Percentiles rank a stretch among this genome's conserved stretches.
Conservation (phyloP, 2,113 vertebrate genomes). For the Campylomormyrus tamandua region DNA sequence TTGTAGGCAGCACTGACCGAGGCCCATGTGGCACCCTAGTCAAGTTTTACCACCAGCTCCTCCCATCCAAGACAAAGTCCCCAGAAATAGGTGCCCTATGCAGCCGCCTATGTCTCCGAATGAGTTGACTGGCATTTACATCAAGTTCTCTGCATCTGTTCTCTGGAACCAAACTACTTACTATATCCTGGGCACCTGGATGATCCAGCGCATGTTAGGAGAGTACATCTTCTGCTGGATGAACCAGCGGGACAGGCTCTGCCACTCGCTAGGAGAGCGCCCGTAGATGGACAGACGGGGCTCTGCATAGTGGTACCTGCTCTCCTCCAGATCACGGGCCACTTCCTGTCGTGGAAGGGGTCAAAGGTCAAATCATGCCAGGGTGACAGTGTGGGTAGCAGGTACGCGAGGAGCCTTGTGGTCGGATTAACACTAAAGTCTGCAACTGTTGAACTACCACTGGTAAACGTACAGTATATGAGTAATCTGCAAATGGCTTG, state of each 20-base stretch:
- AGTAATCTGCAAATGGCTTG: not conserved
- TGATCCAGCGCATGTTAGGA: constrained; percentile 93
- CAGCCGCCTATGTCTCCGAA: not conserved
- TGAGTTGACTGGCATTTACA: not conserved
- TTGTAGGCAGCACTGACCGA: not conserved
- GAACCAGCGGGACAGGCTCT: constrained; percentile 80
- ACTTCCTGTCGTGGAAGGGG: constrained; percentile 71
- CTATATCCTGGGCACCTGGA: constrained; percentile 96
- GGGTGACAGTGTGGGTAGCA: not conserved
- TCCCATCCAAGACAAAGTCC: not conserved
- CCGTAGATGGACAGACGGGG: constrained; percentile 93
- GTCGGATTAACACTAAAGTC: not conserved
- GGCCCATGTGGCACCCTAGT: not conserved
- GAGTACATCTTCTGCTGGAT: constrained; percentile 91
- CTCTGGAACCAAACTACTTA: constrained; percentile 53
- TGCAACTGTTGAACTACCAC: not conserved
- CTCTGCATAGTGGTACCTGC: constrained; percentile 91
- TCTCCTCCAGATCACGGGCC: constrained; percentile 82
- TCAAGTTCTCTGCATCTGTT: not conserved
- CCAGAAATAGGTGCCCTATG: not conserved
- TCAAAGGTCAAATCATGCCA: not conserved
- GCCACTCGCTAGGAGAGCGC: constrained; percentile 77
- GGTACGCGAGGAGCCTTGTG: not conserved
- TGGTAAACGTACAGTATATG: not conserved
- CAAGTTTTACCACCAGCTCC: not conserved